A percentile compares a stretch with the other conserved stretches of the same genome.
Evolutionary conservation across 2,888 invertebrate species (phyloP).

Genomic region (Dryobota labecula): DNA sequence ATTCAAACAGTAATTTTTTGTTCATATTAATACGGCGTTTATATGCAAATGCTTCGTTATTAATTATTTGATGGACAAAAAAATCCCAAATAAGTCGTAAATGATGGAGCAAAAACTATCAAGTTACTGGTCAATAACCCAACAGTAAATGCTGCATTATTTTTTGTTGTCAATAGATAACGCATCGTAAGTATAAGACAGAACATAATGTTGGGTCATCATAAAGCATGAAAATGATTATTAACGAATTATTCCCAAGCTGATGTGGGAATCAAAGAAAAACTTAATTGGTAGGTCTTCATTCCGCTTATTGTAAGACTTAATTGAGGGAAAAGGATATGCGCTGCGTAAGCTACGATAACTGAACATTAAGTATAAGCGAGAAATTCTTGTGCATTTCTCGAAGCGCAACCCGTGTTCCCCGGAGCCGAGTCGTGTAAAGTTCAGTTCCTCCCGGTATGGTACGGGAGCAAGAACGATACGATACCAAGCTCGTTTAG

Average conservation of each 20-base stretch:
- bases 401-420: slow-evolving; percentile 47
- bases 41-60: slow-evolving; percentile 60
- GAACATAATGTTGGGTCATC: slow-evolving; percentile 42
- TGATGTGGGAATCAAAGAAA: slow-evolving; percentile 59
- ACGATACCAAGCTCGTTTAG: slow-evolving; percentile 48
- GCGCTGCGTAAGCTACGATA: slow-evolving; percentile 45
- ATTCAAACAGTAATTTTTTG: slow-evolving; percentile 49
- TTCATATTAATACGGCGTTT: slow-evolving; percentile 52
- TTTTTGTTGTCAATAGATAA: slow-evolving; percentile 49
- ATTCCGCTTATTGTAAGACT: slow-evolving; percentile 50
- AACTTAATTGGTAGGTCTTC: slow-evolving; percentile 49
- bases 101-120: slow-evolving; percentile 50
- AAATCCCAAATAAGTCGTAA: slow-evolving; percentile 58
- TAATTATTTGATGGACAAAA: slow-evolving; percentile 60
- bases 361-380: slow-evolving; percentile 38
- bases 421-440: slow-evolving; percentile 43
- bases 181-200: slow-evolving; percentile 17
- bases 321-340: slow-evolving; percentile 60
- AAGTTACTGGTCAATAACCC: slow-evolving; percentile 62
- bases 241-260: slow-evolving; percentile 46
- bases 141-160: slow-evolving; percentile 44
- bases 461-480: slow-evolving; percentile 49
- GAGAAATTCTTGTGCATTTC: slow-evolving; percentile 46
- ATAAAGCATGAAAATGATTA: slow-evolving; percentile 48
- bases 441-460: slow-evolving; percentile 50